Evolutionary conservation across 2,888 invertebrate genomes (phyloP).

Genomic region (Polyploca ridens): DNA sequence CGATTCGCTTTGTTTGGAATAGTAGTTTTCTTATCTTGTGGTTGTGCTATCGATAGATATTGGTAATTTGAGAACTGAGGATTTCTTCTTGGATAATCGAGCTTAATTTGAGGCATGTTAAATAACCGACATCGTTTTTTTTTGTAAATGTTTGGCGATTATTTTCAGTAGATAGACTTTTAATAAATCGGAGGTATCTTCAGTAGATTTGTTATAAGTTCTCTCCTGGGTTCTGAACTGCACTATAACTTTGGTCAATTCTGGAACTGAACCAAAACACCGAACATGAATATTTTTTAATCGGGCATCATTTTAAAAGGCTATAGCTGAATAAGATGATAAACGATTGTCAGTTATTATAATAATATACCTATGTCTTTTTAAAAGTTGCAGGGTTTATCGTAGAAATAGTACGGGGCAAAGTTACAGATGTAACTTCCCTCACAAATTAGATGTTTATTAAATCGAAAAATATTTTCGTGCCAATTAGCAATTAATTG

Average conservation of each 20-base stretch:
- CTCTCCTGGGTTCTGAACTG: too few species aligned
- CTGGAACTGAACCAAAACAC: too few species aligned
- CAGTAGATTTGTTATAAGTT: too few species aligned
- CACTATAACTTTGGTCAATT: too few species aligned
- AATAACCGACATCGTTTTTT: too few species aligned
- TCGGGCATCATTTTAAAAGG: too few species aligned
- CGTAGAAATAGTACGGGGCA: background rate
- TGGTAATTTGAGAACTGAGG: background rate
- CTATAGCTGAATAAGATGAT: too few species aligned
- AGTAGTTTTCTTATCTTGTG: background rate
- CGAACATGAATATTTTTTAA: too few species aligned
- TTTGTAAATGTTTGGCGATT: background rate
- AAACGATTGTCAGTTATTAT: too few species aligned
- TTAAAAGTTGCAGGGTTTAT: background rate
- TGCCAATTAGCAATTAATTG: constrained; percentile 5
- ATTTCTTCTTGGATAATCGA: background rate
- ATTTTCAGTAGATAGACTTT: background rate
- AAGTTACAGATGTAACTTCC: background rate
- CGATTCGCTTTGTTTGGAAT: background rate
- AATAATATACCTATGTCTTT: too few species aligned
- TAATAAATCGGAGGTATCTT: too few species aligned
- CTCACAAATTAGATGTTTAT: background rate
- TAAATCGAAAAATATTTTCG: background rate
- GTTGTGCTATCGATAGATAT: background rate
- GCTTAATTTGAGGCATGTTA: background rate